phyloP scores from a whole-genome alignment of 1,140 invertebrate species.

The Formica exsecta region DNA sequence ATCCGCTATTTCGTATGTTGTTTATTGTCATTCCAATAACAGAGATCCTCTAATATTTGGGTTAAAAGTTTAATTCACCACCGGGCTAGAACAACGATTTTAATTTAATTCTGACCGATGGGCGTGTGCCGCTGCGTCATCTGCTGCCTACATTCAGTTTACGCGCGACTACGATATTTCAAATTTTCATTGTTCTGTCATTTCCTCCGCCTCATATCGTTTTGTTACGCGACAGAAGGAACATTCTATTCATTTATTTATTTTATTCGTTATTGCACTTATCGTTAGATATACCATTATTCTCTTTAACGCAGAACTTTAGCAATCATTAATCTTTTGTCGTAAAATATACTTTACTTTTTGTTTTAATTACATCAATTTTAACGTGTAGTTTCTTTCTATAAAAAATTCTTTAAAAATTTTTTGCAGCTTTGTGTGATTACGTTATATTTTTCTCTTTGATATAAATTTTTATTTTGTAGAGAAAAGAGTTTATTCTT shows the following conservation, averaged over 20 bases:
- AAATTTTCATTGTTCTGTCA: constrained; percentile 61
- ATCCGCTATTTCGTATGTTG: background rate
- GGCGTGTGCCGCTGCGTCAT: constrained; percentile 36
- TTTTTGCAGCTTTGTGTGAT: background rate
- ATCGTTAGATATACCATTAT: background rate
- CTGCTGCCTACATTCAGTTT: constrained; percentile 74
- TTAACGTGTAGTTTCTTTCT: background rate
- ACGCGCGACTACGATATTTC: constrained; percentile 27
- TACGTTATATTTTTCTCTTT: background rate
- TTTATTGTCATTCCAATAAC: background rate
- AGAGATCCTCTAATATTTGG: constrained; percentile 62
- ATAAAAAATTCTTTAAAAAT: background rate
- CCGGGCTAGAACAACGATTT: constrained; percentile 59
- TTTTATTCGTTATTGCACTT: constrained; percentile 4
- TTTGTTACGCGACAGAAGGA: background rate
- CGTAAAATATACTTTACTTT: background rate
- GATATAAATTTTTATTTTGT: background rate
- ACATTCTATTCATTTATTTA: constrained; percentile 3
- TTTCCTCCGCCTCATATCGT: constrained; percentile 46
- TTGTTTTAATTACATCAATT: background rate
- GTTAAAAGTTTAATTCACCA: constrained; percentile 75
- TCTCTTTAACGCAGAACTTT: background rate
- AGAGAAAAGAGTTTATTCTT: background rate
- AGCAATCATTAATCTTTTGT: background rate
- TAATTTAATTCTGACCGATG: constrained; percentile 65